Conservation (phyloP, 1,140 invertebrate genomes). For the Geopemphigus sp. region DNA sequence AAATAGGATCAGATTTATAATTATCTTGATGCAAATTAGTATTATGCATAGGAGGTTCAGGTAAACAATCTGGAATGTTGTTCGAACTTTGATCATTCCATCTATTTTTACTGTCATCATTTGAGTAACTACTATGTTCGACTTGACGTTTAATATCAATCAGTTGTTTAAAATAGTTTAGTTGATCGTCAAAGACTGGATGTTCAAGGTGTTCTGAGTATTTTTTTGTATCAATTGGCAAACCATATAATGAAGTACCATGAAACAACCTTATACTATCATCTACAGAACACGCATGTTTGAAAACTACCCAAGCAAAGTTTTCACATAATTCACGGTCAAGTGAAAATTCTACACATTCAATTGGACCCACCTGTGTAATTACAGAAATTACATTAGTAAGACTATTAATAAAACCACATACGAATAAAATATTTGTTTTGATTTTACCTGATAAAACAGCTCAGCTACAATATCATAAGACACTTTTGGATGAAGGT, state of each 20-base stretch:
- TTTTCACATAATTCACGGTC: slow-evolving; percentile 19
- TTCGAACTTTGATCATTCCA: slow-evolving; percentile 7
- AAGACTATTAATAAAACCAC: neutral
- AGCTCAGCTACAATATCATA: slow-evolving; percentile 11
- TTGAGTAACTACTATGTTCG: neutral
- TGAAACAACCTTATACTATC: slow-evolving; percentile 24
- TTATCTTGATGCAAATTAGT: neutral
- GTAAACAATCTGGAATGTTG: slow-evolving; percentile 33
- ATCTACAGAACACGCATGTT: slow-evolving; percentile 27
- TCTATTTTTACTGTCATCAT: neutral
- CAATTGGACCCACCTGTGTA: slow-evolving; percentile 32
- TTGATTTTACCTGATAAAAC: slow-evolving; percentile 38
- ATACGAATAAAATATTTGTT: neutral
- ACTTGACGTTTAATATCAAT: too few species aligned
- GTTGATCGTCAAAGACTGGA: slow-evolving; percentile 24
- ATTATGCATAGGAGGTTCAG: slow-evolving; percentile 15
- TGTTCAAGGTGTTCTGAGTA: slow-evolving; percentile 10
- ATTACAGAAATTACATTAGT: neutral
- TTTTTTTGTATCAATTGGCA: slow-evolving; percentile 15
- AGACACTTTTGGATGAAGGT: slow-evolving; percentile 29
- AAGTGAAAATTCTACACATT: slow-evolving; percentile 14
- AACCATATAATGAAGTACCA: slow-evolving; percentile 13
- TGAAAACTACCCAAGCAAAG: slow-evolving; percentile 31
- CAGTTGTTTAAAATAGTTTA: slow-evolving; percentile 33
- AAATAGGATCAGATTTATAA: neutral